These are phyloP conservation scores for Helicorthomorpha holstii DNA, from an alignment of 1,140 invertebrate species.

Conservation along the genomic window DNA sequence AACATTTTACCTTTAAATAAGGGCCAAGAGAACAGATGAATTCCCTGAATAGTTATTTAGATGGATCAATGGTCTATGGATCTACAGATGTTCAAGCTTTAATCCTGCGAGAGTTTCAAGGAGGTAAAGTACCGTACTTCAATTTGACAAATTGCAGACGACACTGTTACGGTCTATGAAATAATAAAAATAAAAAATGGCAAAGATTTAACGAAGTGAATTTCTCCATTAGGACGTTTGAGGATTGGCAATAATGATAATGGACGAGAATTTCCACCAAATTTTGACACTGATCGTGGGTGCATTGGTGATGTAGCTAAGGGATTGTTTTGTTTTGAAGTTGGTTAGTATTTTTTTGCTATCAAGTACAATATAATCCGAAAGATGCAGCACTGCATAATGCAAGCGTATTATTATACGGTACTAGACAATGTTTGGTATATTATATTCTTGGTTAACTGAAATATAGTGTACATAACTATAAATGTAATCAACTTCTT, in stretches of 20 bases:
- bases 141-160: not conserved
- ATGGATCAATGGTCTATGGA: slow-evolving; percentile 81
- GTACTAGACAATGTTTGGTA: too few species aligned
- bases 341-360: not conserved
- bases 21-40: slow-evolving; percentile 37
- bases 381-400: too few species aligned
- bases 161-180: not conserved
- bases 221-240: not conserved
- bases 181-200: not conserved
- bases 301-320: not conserved
- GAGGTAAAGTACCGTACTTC: slow-evolving; percentile 32
- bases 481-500: not conserved
- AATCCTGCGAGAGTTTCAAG: slow-evolving; percentile 47
- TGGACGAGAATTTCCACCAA: not conserved
- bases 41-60: slow-evolving; percentile 64
- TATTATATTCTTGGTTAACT: not conserved
- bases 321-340: not conserved
- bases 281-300: not conserved
- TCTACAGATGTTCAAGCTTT: slow-evolving; percentile 59
- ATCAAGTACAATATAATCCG: too few species aligned
- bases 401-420: too few species aligned
- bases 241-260: not conserved
- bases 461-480: not conserved
- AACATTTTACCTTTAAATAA: not conserved
- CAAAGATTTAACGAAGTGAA: not conserved